These are phyloP conservation scores for Lamprotornis superbus DNA, from an alignment of 2,113 vertebrate species.

Conservation along the genomic window DNA sequence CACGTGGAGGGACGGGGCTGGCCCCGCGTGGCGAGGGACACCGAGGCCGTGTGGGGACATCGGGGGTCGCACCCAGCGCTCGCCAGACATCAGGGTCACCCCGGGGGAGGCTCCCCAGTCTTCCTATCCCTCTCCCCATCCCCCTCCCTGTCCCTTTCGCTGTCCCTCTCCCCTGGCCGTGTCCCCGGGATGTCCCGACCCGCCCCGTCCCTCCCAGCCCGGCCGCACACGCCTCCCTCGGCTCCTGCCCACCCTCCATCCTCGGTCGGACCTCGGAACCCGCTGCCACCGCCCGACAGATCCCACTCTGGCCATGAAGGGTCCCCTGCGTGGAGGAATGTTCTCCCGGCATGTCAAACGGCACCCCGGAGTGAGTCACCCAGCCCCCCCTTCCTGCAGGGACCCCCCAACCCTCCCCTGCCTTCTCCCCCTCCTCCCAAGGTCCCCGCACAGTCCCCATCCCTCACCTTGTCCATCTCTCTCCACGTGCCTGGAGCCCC, in stretches of 20 bases:
- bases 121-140: too few species aligned
- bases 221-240: background rate
- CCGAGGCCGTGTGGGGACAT: background rate
- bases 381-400: background rate
- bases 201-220: constrained; percentile 4
- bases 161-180: too few species aligned
- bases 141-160: too few species aligned
- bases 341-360: constrained; percentile 35
- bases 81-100: fast-evolving
- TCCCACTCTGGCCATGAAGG: background rate
- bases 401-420: background rate
- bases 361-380: constrained; percentile 47
- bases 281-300: background rate
- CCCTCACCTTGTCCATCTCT: background rate
- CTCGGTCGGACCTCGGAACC: background rate
- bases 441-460: fast-evolving
- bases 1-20: background rate
- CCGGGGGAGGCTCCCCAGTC: background rate
- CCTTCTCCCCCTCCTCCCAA: background rate
- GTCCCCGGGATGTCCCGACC: background rate
- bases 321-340: background rate
- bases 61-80: background rate
- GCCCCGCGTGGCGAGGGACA: background rate
- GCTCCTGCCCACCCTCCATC: background rate
- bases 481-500: fast-evolving